Conservation (phyloP, 2,797 vertebrate species). For the Coccyzus lansbergi region DNA sequence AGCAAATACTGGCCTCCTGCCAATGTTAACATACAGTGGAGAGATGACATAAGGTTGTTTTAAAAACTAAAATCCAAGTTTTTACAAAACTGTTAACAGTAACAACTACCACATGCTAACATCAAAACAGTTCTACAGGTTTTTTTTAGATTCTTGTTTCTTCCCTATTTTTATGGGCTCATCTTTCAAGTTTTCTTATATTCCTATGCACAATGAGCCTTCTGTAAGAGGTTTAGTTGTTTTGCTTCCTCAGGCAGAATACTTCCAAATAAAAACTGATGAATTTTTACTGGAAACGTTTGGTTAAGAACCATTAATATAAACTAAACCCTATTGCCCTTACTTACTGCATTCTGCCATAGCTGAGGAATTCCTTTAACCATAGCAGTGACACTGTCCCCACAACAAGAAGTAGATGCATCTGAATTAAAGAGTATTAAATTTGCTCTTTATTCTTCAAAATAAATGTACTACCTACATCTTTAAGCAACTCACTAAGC, state of each 20-base stretch:
- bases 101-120: conserved; percentile 1
- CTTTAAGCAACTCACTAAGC: background rate
- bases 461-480: background rate
- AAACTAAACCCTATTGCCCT: background rate
- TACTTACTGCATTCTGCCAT: background rate
- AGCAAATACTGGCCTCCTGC: conserved; percentile 44
- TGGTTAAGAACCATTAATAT: background rate
- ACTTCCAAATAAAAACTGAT: conserved; percentile 5
- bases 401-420: background rate
- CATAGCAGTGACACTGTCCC: background rate
- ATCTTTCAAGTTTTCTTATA: background rate
- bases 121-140: conserved; percentile 1
- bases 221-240: background rate
- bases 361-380: background rate
- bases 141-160: background rate
- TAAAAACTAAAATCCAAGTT: background rate
- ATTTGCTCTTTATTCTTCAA: background rate
- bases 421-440: background rate
- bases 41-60: conserved; percentile 35
- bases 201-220: background rate
- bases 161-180: background rate
- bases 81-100: conserved; percentile 33
- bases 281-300: background rate
- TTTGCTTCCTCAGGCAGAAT: background rate
- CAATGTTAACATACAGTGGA: conserved; percentile 28